Conservation (phyloP, 2,797 vertebrate species). For the Alosa sapidissima region DNA sequence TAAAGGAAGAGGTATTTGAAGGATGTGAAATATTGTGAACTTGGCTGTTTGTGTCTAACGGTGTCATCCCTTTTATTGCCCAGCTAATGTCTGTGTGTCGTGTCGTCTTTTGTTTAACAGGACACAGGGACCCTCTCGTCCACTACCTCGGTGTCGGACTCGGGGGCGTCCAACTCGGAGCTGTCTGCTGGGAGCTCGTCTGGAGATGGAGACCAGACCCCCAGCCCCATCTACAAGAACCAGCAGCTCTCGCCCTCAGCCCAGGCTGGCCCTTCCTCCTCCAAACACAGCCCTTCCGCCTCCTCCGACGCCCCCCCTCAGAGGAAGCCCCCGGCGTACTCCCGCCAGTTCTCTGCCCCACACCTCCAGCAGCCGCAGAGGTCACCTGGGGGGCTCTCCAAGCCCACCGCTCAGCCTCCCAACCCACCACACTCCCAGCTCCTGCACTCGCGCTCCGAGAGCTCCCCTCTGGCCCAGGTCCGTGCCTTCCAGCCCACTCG, state of each 20-base stretch:
- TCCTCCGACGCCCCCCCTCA: constrained; percentile 36
- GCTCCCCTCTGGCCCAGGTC: constrained; percentile 57
- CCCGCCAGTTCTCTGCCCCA: constrained; percentile 62
- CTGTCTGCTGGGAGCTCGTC: constrained; percentile 60
- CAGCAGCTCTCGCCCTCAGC: constrained; percentile 39
- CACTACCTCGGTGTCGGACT: constrained; percentile 59
- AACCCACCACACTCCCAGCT: constrained; percentile 47
- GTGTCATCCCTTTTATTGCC: neutral
- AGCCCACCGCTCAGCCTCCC: constrained; percentile 31
- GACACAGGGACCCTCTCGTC: constrained; percentile 62
- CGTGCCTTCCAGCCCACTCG: constrained; percentile 55
- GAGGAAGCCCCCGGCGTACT: constrained; percentile 61
- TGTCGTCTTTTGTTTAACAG: constrained; percentile 37
- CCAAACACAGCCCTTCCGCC: constrained; percentile 37
- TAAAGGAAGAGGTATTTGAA: too few species aligned
- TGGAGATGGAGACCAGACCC: constrained; percentile 56
- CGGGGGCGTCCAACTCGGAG: constrained; percentile 59
- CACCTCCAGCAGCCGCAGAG: constrained; percentile 60
- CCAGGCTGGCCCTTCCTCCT: constrained; percentile 1
- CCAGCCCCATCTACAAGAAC: constrained; percentile 59
- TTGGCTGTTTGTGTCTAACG: neutral
- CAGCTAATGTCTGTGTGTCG: neutral
- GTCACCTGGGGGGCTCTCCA: neutral
- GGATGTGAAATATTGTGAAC: neutral
- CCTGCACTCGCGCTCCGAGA: constrained; percentile 62